Conservation (phyloP, 2,113 vertebrate species). For the Rhinogobius similis region DNA sequence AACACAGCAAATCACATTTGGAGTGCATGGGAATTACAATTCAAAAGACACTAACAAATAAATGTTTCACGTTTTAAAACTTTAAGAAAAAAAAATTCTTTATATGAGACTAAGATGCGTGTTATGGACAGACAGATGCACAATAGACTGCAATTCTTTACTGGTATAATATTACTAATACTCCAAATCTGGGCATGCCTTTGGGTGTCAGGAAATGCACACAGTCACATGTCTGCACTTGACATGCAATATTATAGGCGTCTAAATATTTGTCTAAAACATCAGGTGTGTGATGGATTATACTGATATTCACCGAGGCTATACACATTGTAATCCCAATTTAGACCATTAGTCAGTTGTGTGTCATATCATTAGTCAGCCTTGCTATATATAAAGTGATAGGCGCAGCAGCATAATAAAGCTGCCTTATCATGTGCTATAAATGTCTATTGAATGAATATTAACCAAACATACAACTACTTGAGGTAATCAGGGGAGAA, state of each 20-base stretch:
- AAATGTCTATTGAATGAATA: not conserved
- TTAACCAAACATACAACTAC: too few relatives aligned
- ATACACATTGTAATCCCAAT: not conserved
- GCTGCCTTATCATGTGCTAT: too few relatives aligned
- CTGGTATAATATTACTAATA: too few relatives aligned
- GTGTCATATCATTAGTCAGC: not conserved
- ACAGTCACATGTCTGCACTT: not conserved
- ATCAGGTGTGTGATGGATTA: not conserved
- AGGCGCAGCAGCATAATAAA: not conserved
- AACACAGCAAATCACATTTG: too few relatives aligned
- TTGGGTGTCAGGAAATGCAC: not conserved
- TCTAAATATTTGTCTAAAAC: not conserved
- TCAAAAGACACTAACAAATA: too few relatives aligned
- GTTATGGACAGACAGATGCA: too few relatives aligned
- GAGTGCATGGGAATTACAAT: too few relatives aligned
- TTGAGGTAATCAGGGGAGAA: too few relatives aligned
- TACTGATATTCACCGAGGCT: not conserved
- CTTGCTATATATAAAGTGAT: not conserved
- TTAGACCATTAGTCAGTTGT: not conserved
- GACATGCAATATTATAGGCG: not conserved
- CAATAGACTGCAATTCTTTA: too few relatives aligned
- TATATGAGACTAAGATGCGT: too few relatives aligned
- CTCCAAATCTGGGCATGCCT: not conserved
- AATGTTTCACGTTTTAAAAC: too few relatives aligned
- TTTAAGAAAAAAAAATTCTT: too few relatives aligned